Evolutionary conservation across 2,888 invertebrate species (phyloP), one percentile per base, ranked within the genome.

Genomic region (Notodonta ziczac): DNA sequence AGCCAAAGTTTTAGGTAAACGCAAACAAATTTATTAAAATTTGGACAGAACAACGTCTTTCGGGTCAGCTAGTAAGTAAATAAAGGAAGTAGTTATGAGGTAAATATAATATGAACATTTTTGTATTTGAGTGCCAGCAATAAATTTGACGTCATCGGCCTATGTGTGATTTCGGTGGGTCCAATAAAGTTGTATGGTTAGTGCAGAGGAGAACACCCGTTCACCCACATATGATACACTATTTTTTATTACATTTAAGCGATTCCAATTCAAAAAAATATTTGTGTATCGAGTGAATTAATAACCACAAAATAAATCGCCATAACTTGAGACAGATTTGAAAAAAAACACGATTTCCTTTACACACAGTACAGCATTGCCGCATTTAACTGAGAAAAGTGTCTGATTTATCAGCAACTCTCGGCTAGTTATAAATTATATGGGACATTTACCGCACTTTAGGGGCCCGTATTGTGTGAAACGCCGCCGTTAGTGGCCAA

Each of bases 391-490:
- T 35, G 40, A 40, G 32, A 55, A 55, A 55, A 39, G 55, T 55
- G 55, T 7, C 40, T 14, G 55, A 55, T 55, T 40, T 55, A 55
- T 55, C 55, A 40, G 55, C 55, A 6, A 40, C 40, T 40, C 35
- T 32, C n/a, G 40, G 55, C 35, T 55, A 39, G 55, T 55, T 55
- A 55, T 55, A 55, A 55, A 55, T 55, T 55, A 55, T 55, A 40
- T 40, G 40, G 55, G 55, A 16, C 55, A 40, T 55, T 55, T 55
- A 55, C 39, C 55, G 55, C 16, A 39, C 55, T n/a, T 55, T 40
- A 40, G 55, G 55, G 55, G 40, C 55, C 40, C 55, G 39, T 55
- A 55, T 55, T 55, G 55, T 55, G 55, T 40, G 55, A 55, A 55
- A 55, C 16, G 55, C 40, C 16, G 39, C 55, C 35, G 55, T 40